These are phyloP conservation scores for Trichopria drosophilae DNA, from an alignment of 2,888 invertebrate genomes.

Conservation along the genomic window DNA sequence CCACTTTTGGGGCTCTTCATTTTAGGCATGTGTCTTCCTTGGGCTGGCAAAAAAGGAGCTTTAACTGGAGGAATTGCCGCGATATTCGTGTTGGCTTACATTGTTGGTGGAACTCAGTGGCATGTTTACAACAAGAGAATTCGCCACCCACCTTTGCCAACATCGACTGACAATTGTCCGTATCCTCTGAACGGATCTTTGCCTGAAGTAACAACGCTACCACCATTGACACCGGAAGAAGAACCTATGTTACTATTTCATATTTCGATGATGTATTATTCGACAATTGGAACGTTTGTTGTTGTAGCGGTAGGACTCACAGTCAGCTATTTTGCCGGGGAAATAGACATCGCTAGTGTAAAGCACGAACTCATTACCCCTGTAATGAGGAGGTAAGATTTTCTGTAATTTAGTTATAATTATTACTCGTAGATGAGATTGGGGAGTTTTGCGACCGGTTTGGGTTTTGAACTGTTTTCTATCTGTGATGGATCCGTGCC, in stretches of 20 bases:
- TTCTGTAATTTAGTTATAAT: too few relatives aligned
- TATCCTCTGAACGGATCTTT: constrained; percentile 41
- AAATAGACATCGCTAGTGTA: constrained; percentile 62
- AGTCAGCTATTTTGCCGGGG: constrained; percentile 66
- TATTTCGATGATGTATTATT: constrained; percentile 72
- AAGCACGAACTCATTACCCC: constrained; percentile 67
- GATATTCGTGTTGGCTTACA: constrained; percentile 43
- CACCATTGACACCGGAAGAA: too few relatives aligned
- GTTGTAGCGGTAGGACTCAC: constrained; percentile 65
- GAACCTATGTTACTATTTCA: constrained; percentile 63
- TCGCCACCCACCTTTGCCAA: constrained; percentile 36
- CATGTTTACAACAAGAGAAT: constrained; percentile 40
- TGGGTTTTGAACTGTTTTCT: too few relatives aligned
- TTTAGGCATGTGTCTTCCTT: constrained; percentile 70
- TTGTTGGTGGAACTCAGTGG: constrained; percentile 48
- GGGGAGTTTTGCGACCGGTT: too few relatives aligned
- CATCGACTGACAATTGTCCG: constrained; percentile 38
- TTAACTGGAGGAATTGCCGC: constrained; percentile 58
- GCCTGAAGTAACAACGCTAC: too few relatives aligned
- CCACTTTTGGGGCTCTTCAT: constrained; percentile 71
- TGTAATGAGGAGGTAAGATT: constrained; percentile 57
- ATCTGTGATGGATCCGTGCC: too few relatives aligned
- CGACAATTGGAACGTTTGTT: constrained; percentile 65
- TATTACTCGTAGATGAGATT: too few relatives aligned
- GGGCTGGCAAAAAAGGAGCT: constrained; percentile 63